Evolutionary conservation across 2,797 vertebrate genomes (phyloP).

Genomic region (Anisognathus igniventris): DNA sequence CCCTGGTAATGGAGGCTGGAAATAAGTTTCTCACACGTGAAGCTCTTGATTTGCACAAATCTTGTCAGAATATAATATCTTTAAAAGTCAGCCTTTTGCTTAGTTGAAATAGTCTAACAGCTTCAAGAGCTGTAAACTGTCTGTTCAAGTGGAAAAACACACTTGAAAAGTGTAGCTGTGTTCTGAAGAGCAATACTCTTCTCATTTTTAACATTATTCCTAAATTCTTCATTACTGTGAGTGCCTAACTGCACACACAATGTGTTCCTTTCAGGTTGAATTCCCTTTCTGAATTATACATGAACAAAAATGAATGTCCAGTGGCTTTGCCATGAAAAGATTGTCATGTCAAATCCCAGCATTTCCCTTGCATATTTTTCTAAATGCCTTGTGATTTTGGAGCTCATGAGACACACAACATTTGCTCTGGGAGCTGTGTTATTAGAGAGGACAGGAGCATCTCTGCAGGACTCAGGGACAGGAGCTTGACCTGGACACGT

Average conservation of each 20-base stretch:
- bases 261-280: not conserved
- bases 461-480: not conserved
- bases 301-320: not conserved
- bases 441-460: not conserved
- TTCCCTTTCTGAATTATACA: constrained; percentile 21
- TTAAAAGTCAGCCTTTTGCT: not conserved
- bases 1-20: not conserved
- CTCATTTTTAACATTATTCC: not conserved
- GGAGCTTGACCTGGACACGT: not conserved
- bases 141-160: not conserved
- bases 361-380: not conserved
- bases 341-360: not conserved
- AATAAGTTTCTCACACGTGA: not conserved
- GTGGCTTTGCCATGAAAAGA: not conserved
- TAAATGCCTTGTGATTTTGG: not conserved
- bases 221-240: not conserved
- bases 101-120: not conserved
- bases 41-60: not conserved
- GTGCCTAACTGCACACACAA: not conserved
- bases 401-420: not conserved
- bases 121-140: not conserved
- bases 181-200: not conserved
- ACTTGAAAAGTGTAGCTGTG: not conserved
- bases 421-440: not conserved
- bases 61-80: not conserved